phyloP scores from a whole-genome alignment of 92 coral and sea anemone species.

The Umimayanthus chanpuru region DNA sequence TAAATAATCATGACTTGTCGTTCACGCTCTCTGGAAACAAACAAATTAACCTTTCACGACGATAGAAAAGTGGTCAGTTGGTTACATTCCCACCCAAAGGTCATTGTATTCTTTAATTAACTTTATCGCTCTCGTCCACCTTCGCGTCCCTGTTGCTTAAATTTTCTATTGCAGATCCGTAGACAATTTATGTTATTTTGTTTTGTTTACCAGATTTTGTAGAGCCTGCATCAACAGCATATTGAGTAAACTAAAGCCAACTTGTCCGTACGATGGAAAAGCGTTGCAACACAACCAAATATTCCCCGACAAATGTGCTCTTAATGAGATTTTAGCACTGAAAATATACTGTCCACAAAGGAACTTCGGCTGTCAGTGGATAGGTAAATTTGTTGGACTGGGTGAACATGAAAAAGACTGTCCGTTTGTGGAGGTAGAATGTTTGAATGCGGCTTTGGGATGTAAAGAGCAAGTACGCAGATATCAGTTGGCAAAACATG shows the following conservation, averaged over 20 bases:
- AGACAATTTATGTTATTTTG: not conserved
- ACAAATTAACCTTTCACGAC: no score
- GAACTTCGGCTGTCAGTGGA: conserved; percentile 78
- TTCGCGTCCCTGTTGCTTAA: no score
- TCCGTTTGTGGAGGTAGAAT: conserved; percentile 66
- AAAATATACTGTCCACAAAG: conserved; percentile 71
- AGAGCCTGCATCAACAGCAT: conserved; percentile 52
- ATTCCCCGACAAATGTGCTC: conserved; percentile 80
- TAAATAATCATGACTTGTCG: no score
- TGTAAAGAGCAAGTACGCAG: conserved; percentile 60
- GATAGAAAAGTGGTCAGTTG: no score
- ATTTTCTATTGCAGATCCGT: no score
- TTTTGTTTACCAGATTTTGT: conserved; percentile 62
- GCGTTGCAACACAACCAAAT: conserved; percentile 37
- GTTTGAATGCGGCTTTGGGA: conserved; percentile 59
- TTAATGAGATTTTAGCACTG: conserved; percentile 68
- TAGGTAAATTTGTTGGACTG: conserved; percentile 54
- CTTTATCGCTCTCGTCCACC: no score
- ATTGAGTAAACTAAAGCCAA: conserved; percentile 41
- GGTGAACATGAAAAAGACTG: conserved; percentile 60
- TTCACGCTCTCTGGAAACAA: no score
- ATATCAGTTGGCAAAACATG: conserved; percentile 71
- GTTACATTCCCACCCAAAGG: no score
- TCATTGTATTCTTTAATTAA: no score
- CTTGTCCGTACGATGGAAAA: conserved; percentile 76